Base-by-base conservation (phyloP, 92 coral and sea anemone species). In the Nematostella vectensis region DNA sequence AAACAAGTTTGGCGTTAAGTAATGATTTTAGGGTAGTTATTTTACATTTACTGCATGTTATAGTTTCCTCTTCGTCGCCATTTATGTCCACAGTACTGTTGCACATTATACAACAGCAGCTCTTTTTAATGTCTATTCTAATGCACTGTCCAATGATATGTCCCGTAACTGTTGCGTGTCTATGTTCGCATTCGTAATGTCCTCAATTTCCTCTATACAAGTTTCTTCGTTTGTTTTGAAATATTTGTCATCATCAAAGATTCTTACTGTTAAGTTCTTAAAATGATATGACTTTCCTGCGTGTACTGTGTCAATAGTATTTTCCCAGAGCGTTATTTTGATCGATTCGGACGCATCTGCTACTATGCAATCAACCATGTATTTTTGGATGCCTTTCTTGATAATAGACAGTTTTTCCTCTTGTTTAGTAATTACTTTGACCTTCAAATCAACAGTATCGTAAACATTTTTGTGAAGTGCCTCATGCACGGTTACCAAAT, bases 221-320 rank as follows among this genome's bases (percentile, higher is more conserved):
- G 77, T 65, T 27, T 47, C 61, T 55, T 74, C 63, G 51, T 74
- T 74, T 11, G 81, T 49, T 42, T 74, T 66, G 43, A 74, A 39
- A 59, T 33, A 66, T 39, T 74, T 66, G 45, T n/a, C n/a, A n/a
- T 74, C 63, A 22, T 74, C 63, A 42, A 74, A 74, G 18, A 57
- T 29, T 44, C 63, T 50, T 20, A 66, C 55, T 27, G 59, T 74
- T 10, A 58, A 29, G 54, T 74, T 65, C 59, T 66, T 30, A 16
- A 74, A 31, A 55, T 67, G 63, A 55, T 74, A 74, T 13, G 22
- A 63, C 50, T 74, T 66, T 24, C 77, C 69, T 1, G 30, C 63
- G 3, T 48, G 70, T 6, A 61, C 31, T 43, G 52, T 52, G 54
- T 70, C 58, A 61, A 61, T 70, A 3, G 25, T 24, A 2, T 70